Evolutionary conservation across 2,888 invertebrate species (phyloP).

Genomic region (Conistra vaccinii): DNA sequence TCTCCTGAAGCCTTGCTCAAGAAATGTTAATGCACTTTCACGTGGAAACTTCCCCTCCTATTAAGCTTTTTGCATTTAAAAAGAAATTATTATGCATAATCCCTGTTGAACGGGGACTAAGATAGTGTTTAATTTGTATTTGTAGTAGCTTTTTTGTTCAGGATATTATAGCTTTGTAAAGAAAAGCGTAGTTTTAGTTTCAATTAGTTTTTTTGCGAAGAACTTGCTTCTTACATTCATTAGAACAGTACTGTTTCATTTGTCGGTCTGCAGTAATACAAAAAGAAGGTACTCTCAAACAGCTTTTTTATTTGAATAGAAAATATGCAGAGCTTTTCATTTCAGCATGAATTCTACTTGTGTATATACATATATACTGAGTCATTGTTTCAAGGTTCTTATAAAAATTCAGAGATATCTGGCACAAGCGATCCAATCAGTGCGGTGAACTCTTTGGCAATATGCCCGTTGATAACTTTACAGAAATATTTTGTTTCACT

Average conservation of each 20-base stretch:
- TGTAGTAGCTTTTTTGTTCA: slow-evolving; percentile 45
- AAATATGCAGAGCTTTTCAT: slow-evolving; percentile 32
- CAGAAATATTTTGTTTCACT: slow-evolving; percentile 53
- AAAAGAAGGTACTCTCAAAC: slow-evolving; percentile 34
- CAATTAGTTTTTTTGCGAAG: slow-evolving; percentile 30
- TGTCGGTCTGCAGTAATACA: slow-evolving; percentile 34
- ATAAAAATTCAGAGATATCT: slow-evolving; percentile 36
- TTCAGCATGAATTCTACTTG: slow-evolving; percentile 32
- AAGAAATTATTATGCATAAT: slow-evolving; percentile 72
- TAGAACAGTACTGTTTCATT: slow-evolving; percentile 40
- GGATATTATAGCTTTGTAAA: slow-evolving; percentile 59
- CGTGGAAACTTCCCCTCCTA: slow-evolving; percentile 58
- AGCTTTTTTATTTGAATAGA: slow-evolving; percentile 45
- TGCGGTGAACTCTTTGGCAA: slow-evolving; percentile 49
- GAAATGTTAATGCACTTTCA: slow-evolving; percentile 75
- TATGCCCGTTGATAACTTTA: slow-evolving; percentile 42
- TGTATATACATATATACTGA: background rate
- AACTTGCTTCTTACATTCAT: slow-evolving; percentile 38
- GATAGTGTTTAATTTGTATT: slow-evolving; percentile 67
- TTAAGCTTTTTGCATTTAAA: slow-evolving; percentile 63
- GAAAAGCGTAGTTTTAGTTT: slow-evolving; percentile 43
- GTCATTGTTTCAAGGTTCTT: slow-evolving; percentile 40
- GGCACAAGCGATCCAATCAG: slow-evolving; percentile 52
- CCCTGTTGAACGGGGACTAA: slow-evolving; percentile 52
- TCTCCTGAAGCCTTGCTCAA: slow-evolving; percentile 67